phyloP scores from a whole-genome alignment of 2,797 vertebrate species.

The Trematomus bernacchii region DNA sequence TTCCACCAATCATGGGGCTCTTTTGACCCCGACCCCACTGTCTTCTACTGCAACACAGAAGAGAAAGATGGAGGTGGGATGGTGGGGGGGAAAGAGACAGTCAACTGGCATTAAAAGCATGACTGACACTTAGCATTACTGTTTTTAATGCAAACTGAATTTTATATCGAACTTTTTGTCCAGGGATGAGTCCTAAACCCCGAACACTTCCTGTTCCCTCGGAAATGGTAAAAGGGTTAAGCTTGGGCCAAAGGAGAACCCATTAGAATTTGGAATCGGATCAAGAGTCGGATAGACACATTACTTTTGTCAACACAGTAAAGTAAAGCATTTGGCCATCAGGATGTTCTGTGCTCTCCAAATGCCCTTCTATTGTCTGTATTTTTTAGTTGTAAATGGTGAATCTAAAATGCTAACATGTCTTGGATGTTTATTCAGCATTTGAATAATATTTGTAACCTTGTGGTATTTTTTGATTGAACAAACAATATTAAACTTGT shows the following conservation, averaged over 20 bases:
- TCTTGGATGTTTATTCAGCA: constrained; percentile 58
- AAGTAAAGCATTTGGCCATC: too few relatives aligned
- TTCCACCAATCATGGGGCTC: constrained; percentile 76
- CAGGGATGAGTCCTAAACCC: too few relatives aligned
- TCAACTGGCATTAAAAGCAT: constrained; percentile 68
- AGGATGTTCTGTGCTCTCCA: too few relatives aligned
- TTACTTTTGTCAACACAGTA: too few relatives aligned
- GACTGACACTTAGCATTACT: constrained; percentile 9
- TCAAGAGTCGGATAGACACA: too few relatives aligned
- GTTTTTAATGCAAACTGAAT: constrained; percentile 28
- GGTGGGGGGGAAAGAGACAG: constrained; percentile 51
- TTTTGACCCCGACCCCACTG: constrained; percentile 57
- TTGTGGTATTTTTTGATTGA: constrained; percentile 10
- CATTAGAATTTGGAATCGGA: too few relatives aligned
- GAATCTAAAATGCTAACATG: constrained; percentile 44
- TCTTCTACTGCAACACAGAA: constrained; percentile 72
- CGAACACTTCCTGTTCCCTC: too few relatives aligned
- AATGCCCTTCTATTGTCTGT: neutral
- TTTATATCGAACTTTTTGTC: constrained; percentile 32
- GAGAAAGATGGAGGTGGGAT: constrained; percentile 52
- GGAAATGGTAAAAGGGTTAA: too few relatives aligned
- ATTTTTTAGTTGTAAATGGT: constrained; percentile 46
- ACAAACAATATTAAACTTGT: neutral
- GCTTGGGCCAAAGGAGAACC: too few relatives aligned
- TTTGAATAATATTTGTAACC: constrained; percentile 47